Conservation (phyloP, 2,888 invertebrate genomes). For the Seira sanloemensis region DNA sequence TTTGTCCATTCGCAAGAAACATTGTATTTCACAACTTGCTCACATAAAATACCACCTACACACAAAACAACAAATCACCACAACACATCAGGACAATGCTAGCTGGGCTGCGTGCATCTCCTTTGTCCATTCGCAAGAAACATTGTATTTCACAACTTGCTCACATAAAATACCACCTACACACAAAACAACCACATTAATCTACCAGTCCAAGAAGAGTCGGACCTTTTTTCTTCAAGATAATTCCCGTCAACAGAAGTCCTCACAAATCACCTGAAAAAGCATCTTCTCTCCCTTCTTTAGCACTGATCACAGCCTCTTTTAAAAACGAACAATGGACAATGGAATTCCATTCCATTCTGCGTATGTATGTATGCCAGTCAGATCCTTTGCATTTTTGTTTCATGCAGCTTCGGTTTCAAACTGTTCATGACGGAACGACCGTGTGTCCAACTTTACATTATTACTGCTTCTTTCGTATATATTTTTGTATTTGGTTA, state of each 20-base stretch:
- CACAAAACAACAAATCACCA: constrained; percentile 15
- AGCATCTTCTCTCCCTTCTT: constrained; percentile 5
- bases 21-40: constrained; percentile 5
- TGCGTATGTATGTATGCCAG: not conserved
- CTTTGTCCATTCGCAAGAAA: not conserved
- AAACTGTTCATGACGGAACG: not conserved
- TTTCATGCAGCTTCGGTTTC: not conserved
- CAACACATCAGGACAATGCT: not conserved
- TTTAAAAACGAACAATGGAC: not conserved
- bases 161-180: constrained; percentile 16
- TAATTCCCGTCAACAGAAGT: not conserved
- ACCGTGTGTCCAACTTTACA: not conserved
- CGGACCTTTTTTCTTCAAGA: not conserved
- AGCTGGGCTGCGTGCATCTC: not conserved
- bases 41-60: constrained; percentile 16
- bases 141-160: constrained; percentile 1
- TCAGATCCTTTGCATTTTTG: not conserved
- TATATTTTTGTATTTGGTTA: not conserved
- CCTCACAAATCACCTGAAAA: constrained; percentile 9
- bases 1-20: not conserved
- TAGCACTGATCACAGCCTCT: not conserved
- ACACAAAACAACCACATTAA: constrained; percentile 1
- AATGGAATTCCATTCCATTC: constrained; percentile 13
- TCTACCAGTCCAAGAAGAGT: not conserved
- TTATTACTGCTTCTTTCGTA: not conserved